These are phyloP conservation scores for Brachionus plicatilis DNA, from an alignment of 1,140 invertebrate genomes.

Conservation along the genomic window DNA sequence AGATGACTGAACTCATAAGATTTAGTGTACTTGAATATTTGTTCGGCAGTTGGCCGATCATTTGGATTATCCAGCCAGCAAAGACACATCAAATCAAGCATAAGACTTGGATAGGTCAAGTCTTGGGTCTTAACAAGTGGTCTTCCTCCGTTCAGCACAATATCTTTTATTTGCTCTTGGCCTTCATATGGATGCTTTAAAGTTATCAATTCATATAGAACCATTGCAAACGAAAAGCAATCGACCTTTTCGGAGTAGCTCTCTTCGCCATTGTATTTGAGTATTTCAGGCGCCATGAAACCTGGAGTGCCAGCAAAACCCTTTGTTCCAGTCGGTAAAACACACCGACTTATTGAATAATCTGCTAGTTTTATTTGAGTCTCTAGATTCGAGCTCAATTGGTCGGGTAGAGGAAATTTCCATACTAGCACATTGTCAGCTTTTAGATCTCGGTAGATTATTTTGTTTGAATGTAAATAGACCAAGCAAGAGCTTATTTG, in stretches of 20 bases:
- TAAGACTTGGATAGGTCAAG: conserved; percentile 74
- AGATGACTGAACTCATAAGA: conserved; percentile 37
- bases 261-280: conserved; percentile 93
- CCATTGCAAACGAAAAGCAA: conserved; percentile 98
- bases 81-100: conserved; percentile 87
- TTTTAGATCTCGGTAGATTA: conserved; percentile 92
- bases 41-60: conserved; percentile 79
- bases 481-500: conserved; percentile 66
- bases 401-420: conserved; percentile 73
- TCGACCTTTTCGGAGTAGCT: conserved; percentile 97
- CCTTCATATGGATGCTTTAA: conserved; percentile 87
- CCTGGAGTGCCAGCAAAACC: conserved; percentile 82
- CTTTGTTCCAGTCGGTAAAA: conserved; percentile 82
- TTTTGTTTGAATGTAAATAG: conserved; percentile 85
- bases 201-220: conserved; percentile 89
- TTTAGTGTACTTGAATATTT: conserved; percentile 60
- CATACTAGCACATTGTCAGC: conserved; percentile 96
- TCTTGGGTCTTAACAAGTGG: conserved; percentile 65
- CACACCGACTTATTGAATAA: conserved; percentile 85
- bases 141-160: conserved; percentile 83
- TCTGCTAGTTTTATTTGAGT: conserved; percentile 78
- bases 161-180: conserved; percentile 85
- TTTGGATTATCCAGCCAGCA: conserved; percentile 86
- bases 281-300: conserved; percentile 98
- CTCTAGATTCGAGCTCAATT: conserved; percentile 49